Evolutionary conservation across 2,888 invertebrate species (phyloP), one percentile per base, ranked within the genome.

Genomic region (Parnassius apollo): DNA sequence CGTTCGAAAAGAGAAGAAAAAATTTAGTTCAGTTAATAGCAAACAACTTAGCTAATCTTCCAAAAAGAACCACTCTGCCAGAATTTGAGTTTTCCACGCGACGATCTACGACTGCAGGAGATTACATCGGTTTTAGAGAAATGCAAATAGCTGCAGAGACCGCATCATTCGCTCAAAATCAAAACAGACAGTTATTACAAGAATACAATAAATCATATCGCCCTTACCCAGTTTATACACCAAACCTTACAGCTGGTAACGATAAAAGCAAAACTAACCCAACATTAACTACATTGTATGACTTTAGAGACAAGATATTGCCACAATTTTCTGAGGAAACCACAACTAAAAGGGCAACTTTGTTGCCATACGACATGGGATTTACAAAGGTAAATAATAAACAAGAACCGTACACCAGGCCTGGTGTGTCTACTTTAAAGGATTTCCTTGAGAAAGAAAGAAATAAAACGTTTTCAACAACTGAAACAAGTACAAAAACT

Each of bases 101-200:
- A 50, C 85, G 81, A 73, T 81, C 79, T n/a, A 83, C 86, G 9
- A 68, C 85, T 53, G 80, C 87, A 0, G 85, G 86, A 7, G 93
- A 93, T 63, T 75, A 82, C 44, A 91, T 78, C 64, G 85, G 84
- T n/a, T 72, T 88, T 2, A 92, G 83, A 65, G 95, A 96, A 81
- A 93, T 93, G 75, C 96, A 96, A 78, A 93, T 95, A 1, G 93
- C 95, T 0, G 96, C 96, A 9, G 96, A 96, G 82, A 94, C 95
- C 9, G 95, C 95, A 0, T 96, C 96, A 0, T 96, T 96, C 76
- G 94, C 93, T 1, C 93, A 93, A 49, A 91, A 88, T 61, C 90
- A 91, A 65, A 87, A 90, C 68, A 81, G 88, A 61, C 89, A 92
- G 69, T 87, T 81, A 65, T 73, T 91, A 46, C 90, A 92, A 77